phyloP scores from a whole-genome alignment of 2,888 invertebrate genomes.

The Drosophila putrida region DNA sequence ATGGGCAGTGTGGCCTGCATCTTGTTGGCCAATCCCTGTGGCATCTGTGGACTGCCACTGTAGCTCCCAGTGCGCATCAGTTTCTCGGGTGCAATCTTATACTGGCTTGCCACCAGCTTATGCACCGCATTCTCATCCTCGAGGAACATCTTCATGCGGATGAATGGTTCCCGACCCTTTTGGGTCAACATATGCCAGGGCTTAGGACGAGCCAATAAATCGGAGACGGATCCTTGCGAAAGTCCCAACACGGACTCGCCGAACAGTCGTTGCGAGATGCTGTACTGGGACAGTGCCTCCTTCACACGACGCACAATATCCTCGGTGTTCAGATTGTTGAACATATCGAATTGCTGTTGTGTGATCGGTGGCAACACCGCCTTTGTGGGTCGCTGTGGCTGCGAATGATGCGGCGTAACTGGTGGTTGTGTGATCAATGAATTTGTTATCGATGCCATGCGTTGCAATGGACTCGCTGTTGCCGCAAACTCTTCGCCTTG shows the following conservation, averaged over 20 bases:
- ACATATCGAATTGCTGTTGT: constrained; percentile 99
- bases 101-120: constrained; percentile 97
- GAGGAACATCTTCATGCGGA: constrained; percentile 98
- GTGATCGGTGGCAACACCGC: constrained; percentile 99
- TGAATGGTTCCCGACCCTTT: constrained; percentile 98
- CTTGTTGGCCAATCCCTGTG: constrained; percentile 89
- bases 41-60: constrained; percentile 92
- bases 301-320: constrained; percentile 98
- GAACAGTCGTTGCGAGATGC: constrained; percentile 98
- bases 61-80: constrained; percentile 98
- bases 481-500: constrained; percentile 93
- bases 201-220: constrained; percentile 97
- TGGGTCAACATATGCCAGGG: constrained; percentile 99
- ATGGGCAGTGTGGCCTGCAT: constrained; percentile 89
- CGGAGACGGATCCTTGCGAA: constrained; percentile 98
- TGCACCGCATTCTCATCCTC: constrained; percentile 98
- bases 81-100: constrained; percentile 99
- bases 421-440: constrained; percentile 96
- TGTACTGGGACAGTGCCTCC: constrained; percentile 97
- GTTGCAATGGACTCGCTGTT: constrained; percentile 96
- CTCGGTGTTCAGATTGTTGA: constrained; percentile 98
- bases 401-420: constrained; percentile 93
- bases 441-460: constrained; percentile 99
- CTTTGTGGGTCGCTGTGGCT: constrained; percentile 95
- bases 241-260: constrained; percentile 99